Evolutionary conservation across 1,140 invertebrate species (phyloP).

Genomic region (Monomorium pharaonis): DNA sequence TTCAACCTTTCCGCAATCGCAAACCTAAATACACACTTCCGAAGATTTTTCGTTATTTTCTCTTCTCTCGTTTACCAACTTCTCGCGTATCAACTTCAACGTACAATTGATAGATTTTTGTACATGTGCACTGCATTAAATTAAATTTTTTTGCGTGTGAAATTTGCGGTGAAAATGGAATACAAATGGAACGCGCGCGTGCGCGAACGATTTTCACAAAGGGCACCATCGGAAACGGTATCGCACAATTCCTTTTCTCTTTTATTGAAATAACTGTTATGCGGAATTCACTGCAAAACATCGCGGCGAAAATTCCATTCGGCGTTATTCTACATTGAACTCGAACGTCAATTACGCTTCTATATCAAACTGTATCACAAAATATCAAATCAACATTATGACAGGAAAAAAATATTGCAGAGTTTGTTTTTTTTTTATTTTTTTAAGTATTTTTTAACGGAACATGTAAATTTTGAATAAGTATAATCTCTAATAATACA

Average conservation of each 20-base stretch:
- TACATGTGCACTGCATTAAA: constrained; percentile 8
- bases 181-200: constrained; percentile 18
- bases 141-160: constrained; percentile 27
- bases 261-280: constrained; percentile 56
- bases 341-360: constrained; percentile 25
- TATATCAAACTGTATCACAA: constrained; percentile 42
- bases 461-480: not conserved
- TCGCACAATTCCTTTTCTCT: constrained; percentile 44
- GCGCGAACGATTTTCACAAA: constrained; percentile 32
- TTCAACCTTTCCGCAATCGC: not conserved
- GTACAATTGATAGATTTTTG: not conserved
- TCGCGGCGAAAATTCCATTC: constrained; percentile 31
- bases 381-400: not conserved
- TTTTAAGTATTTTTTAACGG: not conserved
- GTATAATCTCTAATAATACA: not conserved
- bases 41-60: not conserved
- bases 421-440: constrained; percentile 5
- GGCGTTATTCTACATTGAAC: constrained; percentile 33
- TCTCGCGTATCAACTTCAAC: not conserved
- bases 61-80: not conserved
- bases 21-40: not conserved
- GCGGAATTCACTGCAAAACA: constrained; percentile 41
- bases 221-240: constrained; percentile 26
- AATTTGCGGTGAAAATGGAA: constrained; percentile 43
- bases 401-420: not conserved